Evolutionary conservation across 2,797 vertebrate genomes (phyloP).

Genomic region (Coranthus polyacanthus): DNA sequence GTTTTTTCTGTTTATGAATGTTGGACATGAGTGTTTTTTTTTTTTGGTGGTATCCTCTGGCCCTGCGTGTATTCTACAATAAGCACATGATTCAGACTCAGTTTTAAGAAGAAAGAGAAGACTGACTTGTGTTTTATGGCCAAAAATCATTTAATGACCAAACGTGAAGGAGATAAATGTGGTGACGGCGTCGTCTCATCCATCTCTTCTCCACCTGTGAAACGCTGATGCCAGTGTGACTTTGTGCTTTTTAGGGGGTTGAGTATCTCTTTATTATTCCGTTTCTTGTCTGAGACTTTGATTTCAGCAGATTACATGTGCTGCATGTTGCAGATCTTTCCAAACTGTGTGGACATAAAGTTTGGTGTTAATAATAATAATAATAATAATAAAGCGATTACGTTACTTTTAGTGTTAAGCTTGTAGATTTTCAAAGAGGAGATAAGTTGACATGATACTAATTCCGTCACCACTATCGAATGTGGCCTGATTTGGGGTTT

Average conservation of each 20-base stretch:
- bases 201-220: constrained; percentile 35
- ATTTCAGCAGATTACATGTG: constrained; percentile 39
- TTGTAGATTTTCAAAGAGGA: constrained; percentile 34
- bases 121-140: not conserved
- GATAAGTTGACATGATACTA: constrained; percentile 13
- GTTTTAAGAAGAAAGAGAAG: not conserved
- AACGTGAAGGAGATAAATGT: constrained; percentile 13
- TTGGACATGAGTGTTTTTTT: not conserved
- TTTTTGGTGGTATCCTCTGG: constrained; percentile 5
- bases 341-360: constrained; percentile 39
- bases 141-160: constrained; percentile 2
- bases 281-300: constrained; percentile 41
- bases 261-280: constrained; percentile 34
- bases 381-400: constrained; percentile 32
- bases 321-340: constrained; percentile 64
- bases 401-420: constrained; percentile 40
- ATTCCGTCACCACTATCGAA: not conserved
- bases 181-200: not conserved
- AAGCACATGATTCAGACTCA: not conserved
- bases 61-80: not conserved
- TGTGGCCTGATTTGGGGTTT: constrained; percentile 42
- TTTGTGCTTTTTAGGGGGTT: constrained; percentile 33
- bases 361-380: constrained; percentile 32
- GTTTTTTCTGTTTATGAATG: not conserved
- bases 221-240: constrained; percentile 32